These are phyloP conservation scores for Acronicta psi DNA, from an alignment of 2,888 invertebrate genomes.

Conservation along the genomic window DNA sequence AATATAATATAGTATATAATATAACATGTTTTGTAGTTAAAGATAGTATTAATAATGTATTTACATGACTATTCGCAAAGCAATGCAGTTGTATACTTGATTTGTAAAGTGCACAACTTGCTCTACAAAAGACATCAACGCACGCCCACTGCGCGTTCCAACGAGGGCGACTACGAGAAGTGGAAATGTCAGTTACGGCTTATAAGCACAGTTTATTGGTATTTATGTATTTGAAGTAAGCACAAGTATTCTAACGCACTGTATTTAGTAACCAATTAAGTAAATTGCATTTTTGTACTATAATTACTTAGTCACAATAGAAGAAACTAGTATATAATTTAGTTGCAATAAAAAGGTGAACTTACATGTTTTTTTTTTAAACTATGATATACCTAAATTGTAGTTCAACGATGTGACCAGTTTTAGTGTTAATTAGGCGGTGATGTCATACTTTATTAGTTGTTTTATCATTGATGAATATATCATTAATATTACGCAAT, in stretches of 20 bases:
- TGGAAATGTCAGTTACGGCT: constrained; percentile 32
- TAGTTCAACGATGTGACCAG: not conserved
- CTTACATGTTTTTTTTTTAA: no score
- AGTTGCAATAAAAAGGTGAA: no score
- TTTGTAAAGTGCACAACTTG: constrained; percentile 37
- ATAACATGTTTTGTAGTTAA: constrained; percentile 2
- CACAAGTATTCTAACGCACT: not conserved
- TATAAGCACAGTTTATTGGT: not conserved
- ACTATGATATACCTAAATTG: no score
- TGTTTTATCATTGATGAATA: no score
- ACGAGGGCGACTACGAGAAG: constrained; percentile 9
- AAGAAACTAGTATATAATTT: no score
- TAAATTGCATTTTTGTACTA: no score
- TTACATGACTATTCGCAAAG: constrained; percentile 18
- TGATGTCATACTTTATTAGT: constrained; percentile 18
- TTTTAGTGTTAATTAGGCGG: constrained; percentile 4
- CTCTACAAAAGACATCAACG: constrained; percentile 82
- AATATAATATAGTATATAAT: not conserved
- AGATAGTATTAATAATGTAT: constrained; percentile 8
- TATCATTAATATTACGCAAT: no score
- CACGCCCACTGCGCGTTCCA: constrained; percentile 61
- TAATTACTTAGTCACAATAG: no score
- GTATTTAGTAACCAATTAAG: no score
- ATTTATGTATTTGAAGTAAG: constrained; percentile 15
- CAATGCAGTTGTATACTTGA: constrained; percentile 17